phyloP scores from a whole-genome alignment of 2,888 invertebrate genomes.

The Orthosia gracilis region DNA sequence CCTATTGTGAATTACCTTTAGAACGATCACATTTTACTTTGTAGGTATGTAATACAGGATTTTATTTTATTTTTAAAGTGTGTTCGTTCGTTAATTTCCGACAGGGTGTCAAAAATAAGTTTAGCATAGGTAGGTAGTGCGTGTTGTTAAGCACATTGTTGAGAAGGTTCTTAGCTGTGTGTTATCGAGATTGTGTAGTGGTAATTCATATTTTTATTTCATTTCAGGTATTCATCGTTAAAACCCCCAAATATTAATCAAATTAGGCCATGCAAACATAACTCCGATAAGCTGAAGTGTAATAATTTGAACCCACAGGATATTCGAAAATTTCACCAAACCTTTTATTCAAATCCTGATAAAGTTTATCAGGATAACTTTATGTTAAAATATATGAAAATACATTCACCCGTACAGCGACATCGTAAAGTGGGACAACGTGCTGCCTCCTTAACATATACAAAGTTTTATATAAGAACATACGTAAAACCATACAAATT shows the following conservation, averaged over 20 bases:
- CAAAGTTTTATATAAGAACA: constrained; percentile 18
- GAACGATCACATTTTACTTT: constrained; percentile 9
- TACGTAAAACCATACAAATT: constrained; percentile 26
- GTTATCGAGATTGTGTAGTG: constrained; percentile 12
- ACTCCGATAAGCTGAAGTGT: constrained; percentile 4
- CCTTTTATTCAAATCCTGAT: constrained; percentile 18
- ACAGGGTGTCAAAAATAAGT: constrained; percentile 9
- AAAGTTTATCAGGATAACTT: constrained; percentile 26
- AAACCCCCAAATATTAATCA: constrained; percentile 12
- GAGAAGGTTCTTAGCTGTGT: constrained; percentile 17
- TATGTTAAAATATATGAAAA: constrained; percentile 24
- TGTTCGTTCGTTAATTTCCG: constrained; percentile 18
- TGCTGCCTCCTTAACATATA: constrained; percentile 10
- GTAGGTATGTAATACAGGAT: constrained; percentile 4
- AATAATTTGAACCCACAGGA: constrained; percentile 22
- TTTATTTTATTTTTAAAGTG: constrained; percentile 1
- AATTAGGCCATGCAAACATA: constrained; percentile 1
- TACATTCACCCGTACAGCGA: constrained; percentile 16
- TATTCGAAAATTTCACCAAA: constrained; percentile 16
- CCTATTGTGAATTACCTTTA: background rate
- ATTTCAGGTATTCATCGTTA: constrained; percentile 8
- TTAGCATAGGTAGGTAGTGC: constrained; percentile 9
- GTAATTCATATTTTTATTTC: constrained; percentile 7
- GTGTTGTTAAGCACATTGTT: constrained; percentile 4
- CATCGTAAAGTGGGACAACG: constrained; percentile 16